Conservation (phyloP, 1,140 invertebrate genomes). For the Scaptodrosophila lebanonensis region DNA sequence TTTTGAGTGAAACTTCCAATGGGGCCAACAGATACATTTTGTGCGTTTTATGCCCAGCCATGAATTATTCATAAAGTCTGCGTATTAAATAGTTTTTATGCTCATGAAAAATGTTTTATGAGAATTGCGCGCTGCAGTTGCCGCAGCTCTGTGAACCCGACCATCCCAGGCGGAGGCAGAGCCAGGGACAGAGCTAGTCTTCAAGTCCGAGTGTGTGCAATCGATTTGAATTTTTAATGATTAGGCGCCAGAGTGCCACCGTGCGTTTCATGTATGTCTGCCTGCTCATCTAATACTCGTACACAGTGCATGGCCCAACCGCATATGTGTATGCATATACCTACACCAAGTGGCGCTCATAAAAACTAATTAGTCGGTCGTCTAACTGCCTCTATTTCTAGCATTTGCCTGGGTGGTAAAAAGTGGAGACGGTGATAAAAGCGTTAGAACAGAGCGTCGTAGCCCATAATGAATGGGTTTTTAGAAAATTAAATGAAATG, state of each 20-base stretch:
- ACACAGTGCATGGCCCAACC: neutral
- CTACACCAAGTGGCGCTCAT: conserved; percentile 47
- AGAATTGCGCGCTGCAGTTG: conserved; percentile 22
- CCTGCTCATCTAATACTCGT: too few species aligned
- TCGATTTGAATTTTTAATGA: conserved; percentile 76
- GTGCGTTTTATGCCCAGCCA: too few species aligned
- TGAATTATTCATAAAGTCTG: conserved; percentile 64
- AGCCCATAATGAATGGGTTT: conserved; percentile 41
- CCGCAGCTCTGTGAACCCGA: conserved; percentile 7
- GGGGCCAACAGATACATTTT: too few species aligned
- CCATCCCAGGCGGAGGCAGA: conserved; percentile 7
- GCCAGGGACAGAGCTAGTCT: too few species aligned
- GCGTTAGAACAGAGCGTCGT: conserved; percentile 62
- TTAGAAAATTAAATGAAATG: conserved; percentile 50
- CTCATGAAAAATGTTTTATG: conserved; percentile 73
- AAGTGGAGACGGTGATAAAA: conserved; percentile 57
- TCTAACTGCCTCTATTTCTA: conserved; percentile 20
- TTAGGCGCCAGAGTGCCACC: conserved; percentile 72
- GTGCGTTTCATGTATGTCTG: conserved; percentile 12
- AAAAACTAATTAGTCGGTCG: conserved; percentile 71
- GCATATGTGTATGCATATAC: too few species aligned
- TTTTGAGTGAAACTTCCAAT: too few species aligned
- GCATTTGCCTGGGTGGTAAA: conserved; percentile 58
- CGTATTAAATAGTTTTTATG: conserved; percentile 70
- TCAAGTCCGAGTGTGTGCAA: conserved; percentile 30